Conservation (phyloP, 2,888 invertebrate genomes). For the Lasius fuliginosus region DNA sequence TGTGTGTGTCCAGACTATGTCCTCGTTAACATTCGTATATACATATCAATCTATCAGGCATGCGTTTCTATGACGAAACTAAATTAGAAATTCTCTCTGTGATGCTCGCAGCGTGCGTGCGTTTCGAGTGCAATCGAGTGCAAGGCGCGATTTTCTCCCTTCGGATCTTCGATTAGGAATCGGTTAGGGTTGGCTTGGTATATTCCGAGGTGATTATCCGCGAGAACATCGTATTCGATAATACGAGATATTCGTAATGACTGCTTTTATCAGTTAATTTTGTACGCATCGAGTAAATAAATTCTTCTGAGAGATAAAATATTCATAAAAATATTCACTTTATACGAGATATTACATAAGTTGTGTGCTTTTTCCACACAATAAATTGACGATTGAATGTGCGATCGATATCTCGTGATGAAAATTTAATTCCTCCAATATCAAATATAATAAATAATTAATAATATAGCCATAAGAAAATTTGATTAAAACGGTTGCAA, state of each 20-base stretch:
- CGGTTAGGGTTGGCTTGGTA: background rate
- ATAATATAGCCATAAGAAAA: constrained; percentile 1
- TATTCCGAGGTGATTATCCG: background rate
- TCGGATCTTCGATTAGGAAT: constrained; percentile 22
- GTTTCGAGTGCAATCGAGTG: constrained; percentile 25
- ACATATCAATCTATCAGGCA: constrained; percentile 31
- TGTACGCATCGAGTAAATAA: background rate
- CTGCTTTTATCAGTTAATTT: background rate
- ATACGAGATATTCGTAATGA: background rate
- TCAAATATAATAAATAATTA: background rate
- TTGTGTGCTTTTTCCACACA: background rate
- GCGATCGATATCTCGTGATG: background rate
- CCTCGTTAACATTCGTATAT: constrained; percentile 35
- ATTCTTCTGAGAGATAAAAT: constrained; percentile 18
- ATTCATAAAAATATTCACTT: constrained; percentile 11
- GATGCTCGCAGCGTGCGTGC: constrained; percentile 38
- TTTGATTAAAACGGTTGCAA: background rate
- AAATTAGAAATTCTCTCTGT: background rate
- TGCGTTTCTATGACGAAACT: constrained; percentile 32
- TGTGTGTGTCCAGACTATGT: constrained; percentile 11
- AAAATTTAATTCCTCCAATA: constrained; percentile 16
- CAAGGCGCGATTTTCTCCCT: constrained; percentile 30
- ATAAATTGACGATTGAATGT: background rate
- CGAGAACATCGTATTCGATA: background rate
- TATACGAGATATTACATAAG: background rate